These are phyloP conservation scores for Rhingia rostrata DNA, from an alignment of 2,888 invertebrate genomes.

Conservation along the genomic window DNA sequence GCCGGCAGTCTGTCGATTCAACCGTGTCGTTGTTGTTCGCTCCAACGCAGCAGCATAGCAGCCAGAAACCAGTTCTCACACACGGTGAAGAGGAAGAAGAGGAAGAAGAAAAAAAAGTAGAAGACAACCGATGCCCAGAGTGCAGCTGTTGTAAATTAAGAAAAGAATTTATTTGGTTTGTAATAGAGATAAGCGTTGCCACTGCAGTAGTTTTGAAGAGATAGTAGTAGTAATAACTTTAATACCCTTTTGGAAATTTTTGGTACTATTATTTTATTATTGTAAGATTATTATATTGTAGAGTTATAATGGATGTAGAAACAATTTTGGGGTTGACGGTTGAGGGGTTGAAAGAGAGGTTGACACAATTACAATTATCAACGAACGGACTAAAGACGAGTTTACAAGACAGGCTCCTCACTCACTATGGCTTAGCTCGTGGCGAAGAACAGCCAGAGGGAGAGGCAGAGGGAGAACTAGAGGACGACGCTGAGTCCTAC, in stretches of 20 bases:
- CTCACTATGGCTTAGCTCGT: conserved; percentile 1
- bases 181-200: conserved; percentile 1
- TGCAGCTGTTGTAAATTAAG: background rate
- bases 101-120: background rate
- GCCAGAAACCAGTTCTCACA: too few species aligned
- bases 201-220: background rate
- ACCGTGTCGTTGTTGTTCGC: conserved; percentile 8
- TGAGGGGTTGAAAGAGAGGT: conserved; percentile 14
- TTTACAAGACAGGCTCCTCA: conserved; percentile 3
- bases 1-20: background rate
- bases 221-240: background rate
- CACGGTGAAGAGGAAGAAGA: too few species aligned
- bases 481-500: background rate
- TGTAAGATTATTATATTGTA: too few species aligned
- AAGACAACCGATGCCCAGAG: background rate
- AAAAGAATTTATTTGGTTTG: conserved; percentile 1
- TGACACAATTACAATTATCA: conserved; percentile 16
- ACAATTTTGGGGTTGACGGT: conserved; percentile 10
- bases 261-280: too few species aligned
- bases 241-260: background rate
- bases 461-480: conserved; percentile 1
- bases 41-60: background rate
- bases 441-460: conserved; percentile 5
- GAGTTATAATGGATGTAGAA: background rate
- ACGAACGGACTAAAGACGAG: conserved; percentile 7